Evolutionary conservation across 2,113 vertebrate species (phyloP).

Genomic region (Pygoscelis antarcticus): DNA sequence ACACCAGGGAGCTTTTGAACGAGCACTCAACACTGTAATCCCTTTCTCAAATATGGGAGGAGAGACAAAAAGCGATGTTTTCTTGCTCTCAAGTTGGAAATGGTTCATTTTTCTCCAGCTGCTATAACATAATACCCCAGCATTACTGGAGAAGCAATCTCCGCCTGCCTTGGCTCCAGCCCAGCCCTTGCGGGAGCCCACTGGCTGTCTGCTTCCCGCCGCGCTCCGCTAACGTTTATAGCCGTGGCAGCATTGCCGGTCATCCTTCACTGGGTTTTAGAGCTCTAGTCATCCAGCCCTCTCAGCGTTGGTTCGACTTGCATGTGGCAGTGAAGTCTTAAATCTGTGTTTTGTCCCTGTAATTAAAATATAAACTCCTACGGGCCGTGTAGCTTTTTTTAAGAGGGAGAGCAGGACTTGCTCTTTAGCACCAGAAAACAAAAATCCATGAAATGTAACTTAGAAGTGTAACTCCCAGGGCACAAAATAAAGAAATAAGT

Average conservation of each 20-base stretch:
- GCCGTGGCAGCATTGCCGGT: neutral
- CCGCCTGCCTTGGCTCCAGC: slow-evolving; percentile 11
- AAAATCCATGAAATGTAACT: neutral
- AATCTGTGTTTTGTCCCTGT: slow-evolving; percentile 6
- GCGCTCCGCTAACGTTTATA: neutral
- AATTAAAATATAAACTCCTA: neutral
- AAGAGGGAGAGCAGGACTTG: neutral
- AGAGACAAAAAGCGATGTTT: neutral
- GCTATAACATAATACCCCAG: neutral
- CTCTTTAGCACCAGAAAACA: neutral
- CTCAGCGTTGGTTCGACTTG: neutral
- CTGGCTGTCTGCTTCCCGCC: neutral
- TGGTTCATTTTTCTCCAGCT: slow-evolving; percentile 11
- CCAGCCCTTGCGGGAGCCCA: neutral
- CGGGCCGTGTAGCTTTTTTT: rapidly evolving
- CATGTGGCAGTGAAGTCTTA: neutral
- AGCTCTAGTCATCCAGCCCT: neutral
- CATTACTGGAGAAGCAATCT: neutral
- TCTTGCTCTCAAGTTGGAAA: neutral
- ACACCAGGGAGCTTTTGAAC: neutral
- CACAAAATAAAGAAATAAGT: neutral
- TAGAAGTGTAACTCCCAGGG: neutral
- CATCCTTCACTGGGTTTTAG: neutral
- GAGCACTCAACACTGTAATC: neutral
- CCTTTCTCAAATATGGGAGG: neutral